Evolutionary conservation across 2,113 vertebrate genomes (phyloP), one percentile per base, ranked within the genome.

Genomic region (Poecilia latipinna): DNA sequence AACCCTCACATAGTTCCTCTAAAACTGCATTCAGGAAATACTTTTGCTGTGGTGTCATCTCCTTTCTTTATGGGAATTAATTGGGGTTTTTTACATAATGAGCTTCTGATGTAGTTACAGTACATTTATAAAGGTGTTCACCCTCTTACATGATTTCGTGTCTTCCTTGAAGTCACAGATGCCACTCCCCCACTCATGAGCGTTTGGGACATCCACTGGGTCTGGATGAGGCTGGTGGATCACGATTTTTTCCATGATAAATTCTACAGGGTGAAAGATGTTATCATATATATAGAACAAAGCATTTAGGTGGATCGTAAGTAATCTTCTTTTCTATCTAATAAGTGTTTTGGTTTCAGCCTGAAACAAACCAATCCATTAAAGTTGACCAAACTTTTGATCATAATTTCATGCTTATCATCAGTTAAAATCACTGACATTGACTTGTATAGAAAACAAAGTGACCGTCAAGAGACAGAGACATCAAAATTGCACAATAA

Each of bases 121-220:
- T n/a, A 48, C 17, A 48, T 48, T 48, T 17, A 19, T 57, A 1
- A n/a, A 44, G 29, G 13, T 17, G 17, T 5, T 22, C 28, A 60
- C n/a, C 37, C 32, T 71, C 93, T 91, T 61, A 95, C 93, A 95
- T 19, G 88, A 80, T 0, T 86, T 65, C 0, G 91, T 13, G 44
- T 94, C 48, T 0, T 94, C 2, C 2, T 29, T 88, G 84, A 92
- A 95, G 85, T 91, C 92, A 63, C 91, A 95, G 1, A 94, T 89
- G 5, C 83, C 83, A 0, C 90, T 86, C 0, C 61, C 70, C 93
- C 94, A 95, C 62, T 93, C 51, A 1, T 89, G 42, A 4, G 93
- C 91, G 0, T 78, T 74, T 4, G 0, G 81, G 1, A 32, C 0
- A 0, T 68, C 71, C 91, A 93, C 88, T 28, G 92, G 35, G 10